A percentile compares a stretch with the other conserved stretches of the same genome.
Conservation (phyloP, 2,113 vertebrate genomes). For the Laticauda laticaudata region DNA sequence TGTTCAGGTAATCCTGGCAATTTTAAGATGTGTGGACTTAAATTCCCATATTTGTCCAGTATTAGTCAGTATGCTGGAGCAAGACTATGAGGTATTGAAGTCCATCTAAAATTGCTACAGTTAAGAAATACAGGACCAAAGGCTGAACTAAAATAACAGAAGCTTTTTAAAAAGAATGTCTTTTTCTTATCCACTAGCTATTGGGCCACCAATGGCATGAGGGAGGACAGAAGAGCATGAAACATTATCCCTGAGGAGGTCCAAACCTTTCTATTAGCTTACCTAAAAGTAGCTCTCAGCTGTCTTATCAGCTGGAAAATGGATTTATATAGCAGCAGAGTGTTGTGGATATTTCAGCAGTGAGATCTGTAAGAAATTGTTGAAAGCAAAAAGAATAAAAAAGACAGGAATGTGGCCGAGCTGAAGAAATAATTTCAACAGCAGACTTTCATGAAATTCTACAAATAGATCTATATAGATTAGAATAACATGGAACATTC, state of each 20-base stretch:
- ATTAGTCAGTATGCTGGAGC: neutral
- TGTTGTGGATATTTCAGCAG: neutral
- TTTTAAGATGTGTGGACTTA: neutral
- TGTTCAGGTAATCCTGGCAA: neutral
- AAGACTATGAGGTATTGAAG: neutral
- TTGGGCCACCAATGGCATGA: neutral
- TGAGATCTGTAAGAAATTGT: neutral
- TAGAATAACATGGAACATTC: neutral
- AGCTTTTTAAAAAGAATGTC: neutral
- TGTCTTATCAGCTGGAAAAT: slow-evolving; percentile 12
- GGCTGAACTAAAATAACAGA: neutral
- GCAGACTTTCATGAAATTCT: neutral
- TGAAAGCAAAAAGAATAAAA: neutral
- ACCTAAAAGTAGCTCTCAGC: slow-evolving; percentile 1
- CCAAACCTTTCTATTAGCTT: slow-evolving; percentile 5
- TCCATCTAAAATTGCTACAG: neutral
- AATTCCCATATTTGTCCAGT: neutral
- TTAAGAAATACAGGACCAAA: neutral
- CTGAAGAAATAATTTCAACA: slow-evolving; percentile 11
- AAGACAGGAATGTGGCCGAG: neutral
- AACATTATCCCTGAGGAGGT: slow-evolving; percentile 42
- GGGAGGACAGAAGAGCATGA: slow-evolving; percentile 37
- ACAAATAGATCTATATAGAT: neutral
- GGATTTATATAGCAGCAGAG: neutral
- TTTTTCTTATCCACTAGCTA: neutral